phyloP scores from a whole-genome alignment of 2,888 invertebrate genomes.

The Chromoteleia sp. region DNA sequence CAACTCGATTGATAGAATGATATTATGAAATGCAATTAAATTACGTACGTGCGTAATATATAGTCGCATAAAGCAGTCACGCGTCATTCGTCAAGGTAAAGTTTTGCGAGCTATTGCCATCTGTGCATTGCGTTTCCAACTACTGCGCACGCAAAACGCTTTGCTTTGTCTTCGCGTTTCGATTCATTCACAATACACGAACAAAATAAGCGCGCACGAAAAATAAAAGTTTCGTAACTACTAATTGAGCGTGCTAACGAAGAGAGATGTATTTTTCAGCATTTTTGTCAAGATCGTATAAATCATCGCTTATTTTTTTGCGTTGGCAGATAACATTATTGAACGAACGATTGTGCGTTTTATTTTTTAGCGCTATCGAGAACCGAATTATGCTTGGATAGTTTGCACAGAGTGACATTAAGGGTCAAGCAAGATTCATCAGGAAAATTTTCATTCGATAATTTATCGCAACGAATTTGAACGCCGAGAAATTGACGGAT shows the following conservation, averaged over 20 bases:
- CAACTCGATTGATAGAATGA: constrained; percentile 51
- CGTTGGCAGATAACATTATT: constrained; percentile 35
- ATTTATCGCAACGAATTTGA: constrained; percentile 18
- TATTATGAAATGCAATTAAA: constrained; percentile 66
- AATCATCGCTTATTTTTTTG: constrained; percentile 46
- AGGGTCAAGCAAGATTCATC: constrained; percentile 55
- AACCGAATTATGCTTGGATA: constrained; percentile 44
- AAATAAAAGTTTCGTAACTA: constrained; percentile 26
- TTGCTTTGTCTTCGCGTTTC: constrained; percentile 47
- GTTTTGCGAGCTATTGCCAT: constrained; percentile 80
- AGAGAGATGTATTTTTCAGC: constrained; percentile 35
- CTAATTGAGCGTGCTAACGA: not conserved
- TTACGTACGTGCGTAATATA: constrained; percentile 62
- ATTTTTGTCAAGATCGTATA: constrained; percentile 59
- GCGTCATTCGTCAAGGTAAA: constrained; percentile 53
- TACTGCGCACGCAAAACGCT: constrained; percentile 15
- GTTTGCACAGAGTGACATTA: constrained; percentile 26
- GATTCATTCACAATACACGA: constrained; percentile 23
- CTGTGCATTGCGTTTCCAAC: constrained; percentile 71
- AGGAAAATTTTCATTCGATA: constrained; percentile 53
- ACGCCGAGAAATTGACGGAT: not conserved
- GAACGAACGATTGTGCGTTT: constrained; percentile 33
- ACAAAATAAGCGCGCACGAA: constrained; percentile 14
- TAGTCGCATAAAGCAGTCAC: constrained; percentile 52
- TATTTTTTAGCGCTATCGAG: constrained; percentile 48